A percentile compares a stretch with the other conserved stretches of the same genome.
Conservation (phyloP, 2,113 vertebrate species). For the Rhegmatorhina hoffmannsi region DNA sequence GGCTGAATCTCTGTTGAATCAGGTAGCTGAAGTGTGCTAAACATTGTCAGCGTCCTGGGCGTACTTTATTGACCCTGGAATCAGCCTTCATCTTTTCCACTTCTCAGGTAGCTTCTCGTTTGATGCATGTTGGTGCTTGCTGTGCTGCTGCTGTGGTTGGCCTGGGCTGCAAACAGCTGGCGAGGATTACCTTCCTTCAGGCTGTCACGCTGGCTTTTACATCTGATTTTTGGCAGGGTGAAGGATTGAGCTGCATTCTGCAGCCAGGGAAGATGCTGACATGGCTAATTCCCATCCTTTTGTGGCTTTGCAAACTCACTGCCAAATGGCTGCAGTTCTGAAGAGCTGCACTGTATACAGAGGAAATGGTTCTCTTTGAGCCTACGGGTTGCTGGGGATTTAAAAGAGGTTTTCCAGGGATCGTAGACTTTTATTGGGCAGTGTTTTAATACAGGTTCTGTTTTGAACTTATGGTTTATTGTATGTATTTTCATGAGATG, state of each 20-base stretch:
- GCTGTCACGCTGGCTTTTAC: conserved; percentile 60
- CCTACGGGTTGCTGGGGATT: conserved; percentile 28
- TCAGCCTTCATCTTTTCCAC: background rate
- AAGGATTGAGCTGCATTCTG: conserved; percentile 42
- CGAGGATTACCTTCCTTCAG: conserved; percentile 43
- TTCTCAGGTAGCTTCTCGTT: background rate
- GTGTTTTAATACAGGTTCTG: conserved; percentile 2
- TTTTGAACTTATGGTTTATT: background rate
- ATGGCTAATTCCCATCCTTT: conserved; percentile 65
- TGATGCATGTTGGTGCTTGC: background rate
- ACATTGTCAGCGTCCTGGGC: background rate
- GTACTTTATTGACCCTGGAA: background rate
- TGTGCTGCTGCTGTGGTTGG: background rate
- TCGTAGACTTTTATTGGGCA: background rate
- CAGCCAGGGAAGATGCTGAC: conserved; percentile 73
- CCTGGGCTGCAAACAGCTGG: conserved; percentile 55
- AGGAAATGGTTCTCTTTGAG: conserved; percentile 61
- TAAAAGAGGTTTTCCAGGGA: conserved; percentile 42
- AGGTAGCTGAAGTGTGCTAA: background rate
- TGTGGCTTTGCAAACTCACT: conserved; percentile 3
- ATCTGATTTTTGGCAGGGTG: conserved; percentile 66
- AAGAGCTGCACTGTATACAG: conserved; percentile 29
- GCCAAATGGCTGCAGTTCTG: conserved; percentile 69
- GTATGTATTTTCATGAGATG: background rate
- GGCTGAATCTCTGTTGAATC: background rate